Evolutionary conservation across 2,888 invertebrate genomes (phyloP).

Genomic region (Matsumyia berberina): DNA sequence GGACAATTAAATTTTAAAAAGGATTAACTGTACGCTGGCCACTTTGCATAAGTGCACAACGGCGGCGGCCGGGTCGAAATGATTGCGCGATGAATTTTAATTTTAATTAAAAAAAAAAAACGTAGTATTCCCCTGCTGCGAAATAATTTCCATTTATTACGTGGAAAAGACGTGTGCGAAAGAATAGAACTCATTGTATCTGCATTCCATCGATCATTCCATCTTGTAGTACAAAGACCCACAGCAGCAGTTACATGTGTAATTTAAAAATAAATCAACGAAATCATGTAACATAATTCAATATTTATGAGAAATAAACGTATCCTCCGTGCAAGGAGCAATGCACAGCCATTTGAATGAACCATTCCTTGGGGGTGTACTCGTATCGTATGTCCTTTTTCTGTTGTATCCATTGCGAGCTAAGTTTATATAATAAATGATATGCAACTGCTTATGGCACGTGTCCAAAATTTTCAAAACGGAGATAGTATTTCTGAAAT

Average conservation of each 20-base stretch:
- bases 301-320: constrained; percentile 47
- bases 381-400: constrained; percentile 9
- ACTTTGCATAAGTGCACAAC: constrained; percentile 45
- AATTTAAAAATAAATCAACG: constrained; percentile 47
- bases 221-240: background rate
- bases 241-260: constrained; percentile 8
- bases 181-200: constrained; percentile 3
- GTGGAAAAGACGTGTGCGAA: constrained; percentile 1
- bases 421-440: constrained; percentile 43
- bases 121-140: background rate
- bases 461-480: constrained; percentile 55
- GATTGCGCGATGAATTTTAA: constrained; percentile 50
- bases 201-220: constrained; percentile 28
- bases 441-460: constrained; percentile 67
- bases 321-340: background rate
- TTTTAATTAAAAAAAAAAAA: constrained; percentile 55
- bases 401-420: background rate
- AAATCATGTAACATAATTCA: constrained; percentile 53
- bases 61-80: constrained; percentile 2
- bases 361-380: constrained; percentile 7
- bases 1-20: constrained; percentile 42
- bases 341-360: constrained; percentile 11
- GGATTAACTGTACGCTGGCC: constrained; percentile 44
- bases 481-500: constrained; percentile 20
- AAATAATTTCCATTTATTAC: constrained; percentile 38